Evolutionary conservation across 2,888 invertebrate species (phyloP), one percentile per base, ranked within the genome.

Genomic region (Brenthis daphne): DNA sequence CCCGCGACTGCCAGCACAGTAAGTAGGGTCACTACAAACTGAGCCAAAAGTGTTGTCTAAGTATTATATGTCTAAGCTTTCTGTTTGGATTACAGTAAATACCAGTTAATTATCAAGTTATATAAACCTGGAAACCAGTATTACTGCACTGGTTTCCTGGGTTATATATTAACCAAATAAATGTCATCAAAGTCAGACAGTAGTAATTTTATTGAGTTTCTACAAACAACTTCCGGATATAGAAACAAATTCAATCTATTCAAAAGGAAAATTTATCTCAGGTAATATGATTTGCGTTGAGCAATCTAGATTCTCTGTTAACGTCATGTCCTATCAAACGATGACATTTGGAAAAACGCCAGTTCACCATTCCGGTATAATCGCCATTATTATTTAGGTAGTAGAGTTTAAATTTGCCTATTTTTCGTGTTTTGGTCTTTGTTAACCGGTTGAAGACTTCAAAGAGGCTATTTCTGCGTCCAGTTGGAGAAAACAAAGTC

Each of bases 291-390:
- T 79, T 77, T 74, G 73, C 75, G 73, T 70, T 77, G 78, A 81
- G 79, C 83, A 86, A 86, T 86, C 82, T 80, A 78, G 79, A 84
- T 83, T 80, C 82, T 85, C 81, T 80, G 81, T 85, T 79, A 80
- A 82, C 82, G 85, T 85, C 86, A 83, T 82, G 80, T 82, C 79
- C 83, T 84, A 86, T 86, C 83, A 83, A 82, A 68, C 68, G 57
- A 51, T 68, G 57, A 68, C 65, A 63, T 71, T 70, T 65, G 43
- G 57, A 60, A 65, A 65, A 65, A 71, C 51, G 54, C 65, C 61
- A 71, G 13, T 37, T 29, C 48, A 43, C n/a, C 16, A 48, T 63
- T 48, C 65, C 4, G 2, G 6, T n/a, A 12, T 12, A 57, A 14
- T 29, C 24, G 16, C 43, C 57, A 14, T 57, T 70, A 67, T 66